Conservation (phyloP, 1,140 invertebrate species). For the Ceratina calcarata region DNA sequence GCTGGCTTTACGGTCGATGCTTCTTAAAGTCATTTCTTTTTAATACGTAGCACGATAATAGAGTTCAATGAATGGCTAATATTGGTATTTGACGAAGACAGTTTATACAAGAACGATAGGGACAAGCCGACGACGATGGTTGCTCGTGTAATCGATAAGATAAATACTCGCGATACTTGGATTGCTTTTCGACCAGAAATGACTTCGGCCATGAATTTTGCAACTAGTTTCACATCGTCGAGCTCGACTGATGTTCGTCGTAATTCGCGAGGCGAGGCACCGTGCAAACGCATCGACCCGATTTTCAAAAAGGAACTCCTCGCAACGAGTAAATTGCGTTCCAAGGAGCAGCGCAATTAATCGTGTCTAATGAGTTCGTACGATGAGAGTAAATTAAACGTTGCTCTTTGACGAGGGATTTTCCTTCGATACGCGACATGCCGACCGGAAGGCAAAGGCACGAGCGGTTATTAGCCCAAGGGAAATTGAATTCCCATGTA, state of each 20-base stretch:
- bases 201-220: neutral
- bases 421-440: neutral
- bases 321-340: no score
- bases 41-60: neutral
- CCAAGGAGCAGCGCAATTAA: no score
- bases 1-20: no score
- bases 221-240: neutral
- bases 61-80: neutral
- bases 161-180: neutral
- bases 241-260: neutral
- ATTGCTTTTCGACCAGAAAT: neutral
- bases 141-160: neutral
- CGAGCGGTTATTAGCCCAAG: neutral
- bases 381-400: neutral
- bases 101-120: neutral
- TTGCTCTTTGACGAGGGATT: neutral
- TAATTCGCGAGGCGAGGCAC: no score
- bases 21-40: neutral
- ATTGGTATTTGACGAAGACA: neutral
- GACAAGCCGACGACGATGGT: no score
- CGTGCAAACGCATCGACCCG: no score
- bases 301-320: no score
- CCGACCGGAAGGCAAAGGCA: neutral
- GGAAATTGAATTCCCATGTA: conserved; percentile 31
- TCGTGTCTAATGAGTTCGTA: no score